phyloP scores from a whole-genome alignment of 2,888 invertebrate species.

The Heliconius ismenius region DNA sequence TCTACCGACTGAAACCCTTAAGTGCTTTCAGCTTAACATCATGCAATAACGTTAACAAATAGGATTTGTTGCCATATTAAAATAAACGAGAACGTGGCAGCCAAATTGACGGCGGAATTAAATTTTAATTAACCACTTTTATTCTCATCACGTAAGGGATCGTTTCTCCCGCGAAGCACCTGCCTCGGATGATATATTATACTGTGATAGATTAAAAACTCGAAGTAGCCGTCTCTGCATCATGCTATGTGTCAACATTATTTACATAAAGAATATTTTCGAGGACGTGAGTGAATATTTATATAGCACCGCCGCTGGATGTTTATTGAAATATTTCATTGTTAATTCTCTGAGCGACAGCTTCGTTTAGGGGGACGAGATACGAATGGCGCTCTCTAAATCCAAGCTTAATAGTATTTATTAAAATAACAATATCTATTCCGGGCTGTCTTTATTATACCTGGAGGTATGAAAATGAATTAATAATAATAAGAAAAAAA shows the following conservation, averaged over 20 bases:
- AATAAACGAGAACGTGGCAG: slow-evolving; percentile 33
- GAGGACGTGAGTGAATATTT: slow-evolving; percentile 73
- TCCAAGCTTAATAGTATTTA: slow-evolving; percentile 73
- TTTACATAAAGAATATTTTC: slow-evolving; percentile 79
- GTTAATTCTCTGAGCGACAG: slow-evolving; percentile 74
- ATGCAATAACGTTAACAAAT: slow-evolving; percentile 40
- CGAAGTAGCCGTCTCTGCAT: slow-evolving; percentile 66
- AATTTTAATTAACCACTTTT: slow-evolving; percentile 59
- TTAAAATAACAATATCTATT: slow-evolving; percentile 74
- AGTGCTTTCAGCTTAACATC: slow-evolving; percentile 49
- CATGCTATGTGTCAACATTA: slow-evolving; percentile 70
- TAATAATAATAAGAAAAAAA: slow-evolving; percentile 37
- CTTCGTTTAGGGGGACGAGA: slow-evolving; percentile 64
- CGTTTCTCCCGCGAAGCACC: slow-evolving; percentile 57
- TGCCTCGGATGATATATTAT: slow-evolving; percentile 60
- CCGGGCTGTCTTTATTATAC: slow-evolving; percentile 56
- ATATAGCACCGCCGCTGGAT: slow-evolving; percentile 67
- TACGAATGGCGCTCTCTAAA: slow-evolving; percentile 64
- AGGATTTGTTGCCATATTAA: slow-evolving; percentile 28
- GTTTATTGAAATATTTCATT: slow-evolving; percentile 81
- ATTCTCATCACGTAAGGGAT: slow-evolving; percentile 60
- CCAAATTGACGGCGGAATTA: slow-evolving; percentile 44
- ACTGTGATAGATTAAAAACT: slow-evolving; percentile 69
- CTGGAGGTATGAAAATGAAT: slow-evolving; percentile 45
- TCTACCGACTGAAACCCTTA: slow-evolving; percentile 46